Evolutionary conservation across 2,113 vertebrate genomes (phyloP), one percentile per base, ranked within the genome.

Genomic region (Equus quagga): DNA sequence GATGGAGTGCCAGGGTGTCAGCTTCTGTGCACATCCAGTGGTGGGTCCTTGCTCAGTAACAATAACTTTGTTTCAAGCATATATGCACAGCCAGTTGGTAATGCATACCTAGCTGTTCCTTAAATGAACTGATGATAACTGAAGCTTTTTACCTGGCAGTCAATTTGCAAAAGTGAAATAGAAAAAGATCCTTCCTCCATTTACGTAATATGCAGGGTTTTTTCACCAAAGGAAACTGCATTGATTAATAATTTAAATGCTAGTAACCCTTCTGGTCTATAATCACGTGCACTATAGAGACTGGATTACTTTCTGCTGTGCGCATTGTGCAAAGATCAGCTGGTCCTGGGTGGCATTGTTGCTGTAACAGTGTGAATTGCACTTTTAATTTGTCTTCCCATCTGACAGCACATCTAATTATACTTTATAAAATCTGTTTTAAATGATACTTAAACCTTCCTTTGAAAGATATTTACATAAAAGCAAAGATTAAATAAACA

Each of bases 341-440:
- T 94, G 96, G 91, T 98, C 97, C 0, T 0, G 95, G 96, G 97
- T 98, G 96, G 97, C 89, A 62, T 18, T 96, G 95, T 98, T 97
- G 91, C 96, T 97, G 0, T 96, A 95, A 93, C 89, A 93, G 92
- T 96, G 97, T 98, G 98, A 99, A 98, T 98, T 97, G 97, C 96
- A 97, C 98, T 99, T 99, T 98, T 98, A 98, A 99, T 98, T 98
- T 99, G 97, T 98, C 98, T 98, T 98, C 96, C 97, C 97, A 97
- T 98, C 97, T 98, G 98, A 99, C 97, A 98, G 93, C 91, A 44
- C 83, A 98, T 98, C 98, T 98, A 98, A 99, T 99, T 99, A 98
- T 98, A 98, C 98, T 98, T 98, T 98, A 96, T 96, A 98, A 99
- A 98, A 98, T 98, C 94, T 98, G 97, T 98, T 98, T 98, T 97